Conservation (phyloP, 2,888 invertebrate genomes). For the Leucania comma region DNA sequence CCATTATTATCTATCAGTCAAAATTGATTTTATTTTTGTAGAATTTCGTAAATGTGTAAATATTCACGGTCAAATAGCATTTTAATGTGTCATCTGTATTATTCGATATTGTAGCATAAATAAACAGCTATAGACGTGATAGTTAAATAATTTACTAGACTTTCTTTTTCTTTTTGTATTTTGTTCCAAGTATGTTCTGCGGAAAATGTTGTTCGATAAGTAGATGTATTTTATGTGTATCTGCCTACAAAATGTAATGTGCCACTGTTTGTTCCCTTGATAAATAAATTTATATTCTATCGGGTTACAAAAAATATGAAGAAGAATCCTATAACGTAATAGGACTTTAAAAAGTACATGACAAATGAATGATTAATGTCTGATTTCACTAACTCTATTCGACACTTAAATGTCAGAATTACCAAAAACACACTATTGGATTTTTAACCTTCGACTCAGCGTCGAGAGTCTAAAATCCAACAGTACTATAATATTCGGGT, state of each 20-base stretch:
- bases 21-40: neutral
- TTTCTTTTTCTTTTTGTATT: too few relatives aligned
- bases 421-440: neutral
- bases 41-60: neutral
- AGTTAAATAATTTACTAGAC: neutral
- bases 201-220: neutral
- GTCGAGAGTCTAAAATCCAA: neutral
- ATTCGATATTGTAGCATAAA: neutral
- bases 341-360: neutral
- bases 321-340: neutral
- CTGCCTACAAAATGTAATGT: neutral
- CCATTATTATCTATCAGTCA: neutral
- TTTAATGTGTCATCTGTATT: slow-evolving; percentile 9
- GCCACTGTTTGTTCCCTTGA: neutral
- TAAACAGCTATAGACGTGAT: neutral
- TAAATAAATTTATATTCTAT: neutral
- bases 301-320: neutral
- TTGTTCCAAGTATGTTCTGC: neutral
- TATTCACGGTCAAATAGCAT: slow-evolving; percentile 5
- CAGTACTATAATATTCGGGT: neutral
- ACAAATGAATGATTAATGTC: neutral
- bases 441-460: neutral
- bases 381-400: neutral
- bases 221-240: neutral
- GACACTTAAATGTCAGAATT: neutral